phyloP scores from a whole-genome alignment of 2,113 vertebrate genomes.

The Saimiri boliviensis region DNA sequence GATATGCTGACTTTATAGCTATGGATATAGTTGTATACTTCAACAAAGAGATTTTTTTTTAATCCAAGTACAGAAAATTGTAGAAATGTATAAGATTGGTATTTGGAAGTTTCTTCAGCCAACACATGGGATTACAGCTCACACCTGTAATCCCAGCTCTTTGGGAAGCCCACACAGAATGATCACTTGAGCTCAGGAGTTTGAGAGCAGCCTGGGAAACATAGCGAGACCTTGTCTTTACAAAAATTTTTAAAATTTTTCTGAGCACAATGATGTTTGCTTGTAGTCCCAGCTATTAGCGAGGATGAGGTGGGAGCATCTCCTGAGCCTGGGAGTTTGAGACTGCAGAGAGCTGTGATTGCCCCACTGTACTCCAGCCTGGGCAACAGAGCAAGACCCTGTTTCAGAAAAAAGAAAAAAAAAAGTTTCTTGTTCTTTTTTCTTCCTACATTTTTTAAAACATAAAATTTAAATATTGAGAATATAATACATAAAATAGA shows the following conservation, averaged over 20 bases:
- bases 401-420: neutral
- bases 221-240: neutral
- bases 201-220: neutral
- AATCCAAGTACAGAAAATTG: neutral
- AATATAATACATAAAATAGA: neutral
- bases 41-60: neutral
- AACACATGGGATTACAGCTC: neutral
- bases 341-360: neutral
- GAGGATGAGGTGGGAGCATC: neutral
- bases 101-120: neutral
- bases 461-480: neutral
- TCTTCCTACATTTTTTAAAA: neutral
- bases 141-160: neutral
- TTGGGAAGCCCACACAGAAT: neutral
- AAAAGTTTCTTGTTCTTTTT: neutral
- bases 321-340: neutral
- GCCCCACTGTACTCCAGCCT: neutral
- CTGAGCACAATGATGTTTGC: neutral
- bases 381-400: neutral
- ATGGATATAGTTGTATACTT: neutral
- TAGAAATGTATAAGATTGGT: neutral
- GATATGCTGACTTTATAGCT: neutral
- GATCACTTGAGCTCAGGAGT: neutral
- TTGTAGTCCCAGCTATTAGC: neutral
- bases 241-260: neutral